phyloP scores from a whole-genome alignment of 2,888 invertebrate genomes.

The Drosophila diplacantha region DNA sequence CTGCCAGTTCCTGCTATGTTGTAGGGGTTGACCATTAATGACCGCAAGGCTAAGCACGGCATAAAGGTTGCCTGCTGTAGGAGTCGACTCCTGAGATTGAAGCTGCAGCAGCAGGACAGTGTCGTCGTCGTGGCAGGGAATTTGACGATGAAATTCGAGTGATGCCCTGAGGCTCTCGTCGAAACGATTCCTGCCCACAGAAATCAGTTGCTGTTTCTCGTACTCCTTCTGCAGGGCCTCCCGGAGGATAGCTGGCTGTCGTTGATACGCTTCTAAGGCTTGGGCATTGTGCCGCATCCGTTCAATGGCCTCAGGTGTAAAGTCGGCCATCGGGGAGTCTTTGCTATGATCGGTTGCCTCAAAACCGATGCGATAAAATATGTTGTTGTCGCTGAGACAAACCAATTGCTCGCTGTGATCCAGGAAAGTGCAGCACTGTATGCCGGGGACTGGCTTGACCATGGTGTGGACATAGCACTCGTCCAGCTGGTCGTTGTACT shows the following conservation, averaged over 20 bases:
- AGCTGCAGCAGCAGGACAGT: conserved; percentile 41
- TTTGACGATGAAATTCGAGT: conserved; percentile 52
- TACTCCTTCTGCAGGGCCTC: conserved; percentile 64
- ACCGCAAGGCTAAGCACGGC: conserved; percentile 60
- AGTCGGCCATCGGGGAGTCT: conserved; percentile 40
- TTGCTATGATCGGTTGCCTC: conserved; percentile 12
- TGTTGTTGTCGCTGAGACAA: conserved; percentile 75
- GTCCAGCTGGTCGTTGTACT: conserved; percentile 54
- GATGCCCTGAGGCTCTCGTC: conserved; percentile 44
- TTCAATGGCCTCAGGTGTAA: conserved; percentile 54
- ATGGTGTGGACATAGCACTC: conserved; percentile 58
- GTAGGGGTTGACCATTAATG: conserved; percentile 46
- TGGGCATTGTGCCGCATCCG: conserved; percentile 53
- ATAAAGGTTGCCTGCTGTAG: conserved; percentile 47
- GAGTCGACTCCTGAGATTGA: conserved; percentile 6
- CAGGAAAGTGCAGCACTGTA: conserved; percentile 74
- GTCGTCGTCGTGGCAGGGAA: conserved; percentile 51
- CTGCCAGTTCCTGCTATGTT: conserved; percentile 62
- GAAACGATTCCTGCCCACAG: conserved; percentile 56
- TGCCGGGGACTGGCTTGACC: conserved; percentile 65
- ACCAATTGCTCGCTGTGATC: conserved; percentile 66
- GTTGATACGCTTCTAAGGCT: conserved; percentile 50
- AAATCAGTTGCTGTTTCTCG: conserved; percentile 69
- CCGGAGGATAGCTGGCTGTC: conserved; percentile 55
- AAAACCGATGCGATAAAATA: conserved; percentile 71